Conservation (phyloP, 2,113 vertebrate species). For the Pionites leucogaster region DNA sequence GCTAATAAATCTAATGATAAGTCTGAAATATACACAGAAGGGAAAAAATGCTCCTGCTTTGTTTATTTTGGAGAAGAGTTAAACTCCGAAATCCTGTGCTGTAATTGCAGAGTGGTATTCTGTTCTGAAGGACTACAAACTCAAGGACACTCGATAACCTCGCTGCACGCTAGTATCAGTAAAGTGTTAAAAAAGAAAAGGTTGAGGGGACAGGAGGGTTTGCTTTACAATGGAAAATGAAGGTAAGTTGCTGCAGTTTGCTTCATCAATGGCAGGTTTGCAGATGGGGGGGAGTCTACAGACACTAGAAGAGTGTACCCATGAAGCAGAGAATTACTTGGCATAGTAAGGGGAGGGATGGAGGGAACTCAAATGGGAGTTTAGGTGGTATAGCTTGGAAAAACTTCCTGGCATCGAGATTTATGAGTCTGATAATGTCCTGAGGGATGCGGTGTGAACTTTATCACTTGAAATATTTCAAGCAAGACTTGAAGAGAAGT, state of each 20-base stretch:
- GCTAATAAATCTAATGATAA: not conserved
- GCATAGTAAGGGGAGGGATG: not conserved
- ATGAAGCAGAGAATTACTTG: not conserved
- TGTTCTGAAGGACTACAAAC: not conserved
- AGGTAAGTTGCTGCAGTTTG: not conserved
- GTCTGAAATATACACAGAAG: not conserved
- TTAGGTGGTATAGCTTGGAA: not conserved
- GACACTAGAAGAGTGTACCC: not conserved
- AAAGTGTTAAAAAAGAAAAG: not conserved
- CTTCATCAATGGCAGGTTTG: not conserved
- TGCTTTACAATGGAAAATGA: not conserved
- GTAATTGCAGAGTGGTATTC: not conserved
- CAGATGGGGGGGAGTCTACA: not conserved
- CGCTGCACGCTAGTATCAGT: not conserved
- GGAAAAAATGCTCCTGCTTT: not conserved
- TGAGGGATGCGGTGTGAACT: not conserved
- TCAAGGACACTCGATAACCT: not conserved
- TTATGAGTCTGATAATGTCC: not conserved
- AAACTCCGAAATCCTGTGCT: not conserved
- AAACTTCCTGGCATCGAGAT: not conserved
- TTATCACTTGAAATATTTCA: not conserved
- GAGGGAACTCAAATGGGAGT: not conserved
- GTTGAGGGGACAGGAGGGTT: not conserved
- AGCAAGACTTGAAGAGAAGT: not conserved
- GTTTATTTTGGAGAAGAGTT: not conserved